phyloP scores from a whole-genome alignment of 1,140 invertebrate species.

The Camponotus floridanus region DNA sequence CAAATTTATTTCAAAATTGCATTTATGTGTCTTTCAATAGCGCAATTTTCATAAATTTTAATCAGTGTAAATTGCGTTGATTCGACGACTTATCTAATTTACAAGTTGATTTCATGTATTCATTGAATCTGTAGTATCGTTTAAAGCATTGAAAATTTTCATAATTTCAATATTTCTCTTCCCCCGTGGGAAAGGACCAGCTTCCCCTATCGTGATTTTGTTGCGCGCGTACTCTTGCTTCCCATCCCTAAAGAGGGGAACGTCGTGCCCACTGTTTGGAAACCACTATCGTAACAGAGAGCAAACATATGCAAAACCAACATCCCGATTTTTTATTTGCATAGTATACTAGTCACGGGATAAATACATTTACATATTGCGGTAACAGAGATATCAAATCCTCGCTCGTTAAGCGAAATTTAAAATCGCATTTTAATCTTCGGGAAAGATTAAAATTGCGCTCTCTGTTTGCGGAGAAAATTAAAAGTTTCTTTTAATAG shows the following conservation, averaged over 20 bases:
- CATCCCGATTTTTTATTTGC: slow-evolving; percentile 47
- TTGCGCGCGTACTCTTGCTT: neutral
- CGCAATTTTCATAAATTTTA: neutral
- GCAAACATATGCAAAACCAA: slow-evolving; percentile 46
- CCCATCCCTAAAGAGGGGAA: slow-evolving; percentile 17
- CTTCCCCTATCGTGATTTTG: slow-evolving; percentile 11
- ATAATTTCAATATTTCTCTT: neutral
- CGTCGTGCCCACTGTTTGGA: slow-evolving; percentile 34
- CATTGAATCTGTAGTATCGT: neutral
- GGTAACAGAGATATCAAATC: slow-evolving; percentile 6
- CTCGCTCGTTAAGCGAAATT: neutral
- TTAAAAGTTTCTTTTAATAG: slow-evolving; percentile 6
- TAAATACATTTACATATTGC: slow-evolving; percentile 31
- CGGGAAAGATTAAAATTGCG: slow-evolving; percentile 3
- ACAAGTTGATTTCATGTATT: neutral
- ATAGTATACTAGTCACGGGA: slow-evolving; percentile 7
- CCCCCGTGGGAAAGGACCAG: slow-evolving; percentile 6
- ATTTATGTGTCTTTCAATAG: neutral
- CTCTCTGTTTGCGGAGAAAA: neutral
- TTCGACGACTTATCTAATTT: neutral
- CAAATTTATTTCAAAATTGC: neutral
- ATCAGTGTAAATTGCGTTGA: neutral
- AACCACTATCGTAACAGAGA: slow-evolving; percentile 28
- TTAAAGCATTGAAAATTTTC: slow-evolving; percentile 7
- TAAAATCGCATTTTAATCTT: neutral